Evolutionary conservation across 2,113 vertebrate genomes (phyloP).

Genomic region (Corydoras sp.): DNA sequence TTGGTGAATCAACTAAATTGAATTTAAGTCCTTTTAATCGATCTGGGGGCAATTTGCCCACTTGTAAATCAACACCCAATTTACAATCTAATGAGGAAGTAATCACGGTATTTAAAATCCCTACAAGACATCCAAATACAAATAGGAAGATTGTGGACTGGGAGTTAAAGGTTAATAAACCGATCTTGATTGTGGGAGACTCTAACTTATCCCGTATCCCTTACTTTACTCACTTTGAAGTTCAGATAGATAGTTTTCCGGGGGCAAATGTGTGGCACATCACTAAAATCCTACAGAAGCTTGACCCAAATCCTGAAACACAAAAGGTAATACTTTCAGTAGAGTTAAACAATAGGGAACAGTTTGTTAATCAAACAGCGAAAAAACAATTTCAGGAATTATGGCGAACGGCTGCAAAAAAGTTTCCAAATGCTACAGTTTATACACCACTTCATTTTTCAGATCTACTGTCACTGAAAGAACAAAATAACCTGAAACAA

Average conservation of each 20-base stretch:
- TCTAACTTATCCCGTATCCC: neutral
- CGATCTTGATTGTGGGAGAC: neutral
- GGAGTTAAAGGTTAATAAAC: neutral
- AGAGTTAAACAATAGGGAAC: neutral
- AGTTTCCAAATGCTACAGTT: constrained; percentile 1
- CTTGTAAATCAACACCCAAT: too few species aligned
- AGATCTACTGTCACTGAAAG: neutral
- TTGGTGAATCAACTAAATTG: neutral
- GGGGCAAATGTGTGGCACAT: neutral
- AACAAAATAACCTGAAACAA: neutral
- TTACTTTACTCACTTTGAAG: neutral
- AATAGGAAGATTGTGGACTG: neutral
- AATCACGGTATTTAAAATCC: neutral
- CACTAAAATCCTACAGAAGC: neutral
- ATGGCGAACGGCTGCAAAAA: neutral
- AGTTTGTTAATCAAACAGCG: neutral
- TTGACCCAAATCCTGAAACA: neutral
- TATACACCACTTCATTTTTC: neutral
- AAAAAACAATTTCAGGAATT: constrained; percentile 1
- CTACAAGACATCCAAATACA: neutral
- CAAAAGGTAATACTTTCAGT: neutral
- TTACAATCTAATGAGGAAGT: too few species aligned
- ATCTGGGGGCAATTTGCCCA: neutral
- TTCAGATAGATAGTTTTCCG: neutral
- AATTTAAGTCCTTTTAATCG: neutral